A percentile compares a stretch with the other conserved stretches of the same genome.
Conservation (phyloP, 2,113 vertebrate species). For the Diglossa brunneiventris region DNA sequence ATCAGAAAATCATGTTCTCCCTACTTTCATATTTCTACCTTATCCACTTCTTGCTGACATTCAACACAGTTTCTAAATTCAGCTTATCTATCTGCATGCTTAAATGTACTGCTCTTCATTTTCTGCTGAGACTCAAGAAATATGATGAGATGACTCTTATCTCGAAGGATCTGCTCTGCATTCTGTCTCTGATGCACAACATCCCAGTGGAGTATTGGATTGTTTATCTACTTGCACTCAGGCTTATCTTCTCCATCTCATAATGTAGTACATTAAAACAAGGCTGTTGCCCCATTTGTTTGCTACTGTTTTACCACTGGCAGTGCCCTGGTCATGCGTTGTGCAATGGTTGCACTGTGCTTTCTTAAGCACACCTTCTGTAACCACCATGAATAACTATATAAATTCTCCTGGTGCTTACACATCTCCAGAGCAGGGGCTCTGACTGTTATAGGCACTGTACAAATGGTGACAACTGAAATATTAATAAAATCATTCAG, state of each 20-base stretch:
- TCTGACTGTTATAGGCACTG: neutral
- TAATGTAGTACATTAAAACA: slow-evolving; percentile 61
- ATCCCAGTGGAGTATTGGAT: slow-evolving; percentile 64
- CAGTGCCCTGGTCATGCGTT: neutral
- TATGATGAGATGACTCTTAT: slow-evolving; percentile 60
- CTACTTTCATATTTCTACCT: neutral
- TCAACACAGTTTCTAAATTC: slow-evolving; percentile 16
- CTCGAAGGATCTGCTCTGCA: slow-evolving; percentile 48
- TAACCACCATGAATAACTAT: neutral
- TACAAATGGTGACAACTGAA: neutral
- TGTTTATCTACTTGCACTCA: slow-evolving; percentile 68
- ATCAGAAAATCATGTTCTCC: neutral
- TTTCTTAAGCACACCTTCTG: neutral
- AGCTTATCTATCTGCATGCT: slow-evolving; percentile 13
- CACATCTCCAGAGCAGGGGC: neutral
- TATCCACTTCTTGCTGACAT: slow-evolving; percentile 17
- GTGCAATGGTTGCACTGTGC: neutral
- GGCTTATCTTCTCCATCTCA: slow-evolving; percentile 64
- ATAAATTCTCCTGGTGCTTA: neutral
- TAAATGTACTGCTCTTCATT: slow-evolving; percentile 14
- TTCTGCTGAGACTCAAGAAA: slow-evolving; percentile 61
- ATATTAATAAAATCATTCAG: neutral
- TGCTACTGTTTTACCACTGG: slow-evolving; percentile 28
- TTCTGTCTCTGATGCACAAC: slow-evolving; percentile 40
- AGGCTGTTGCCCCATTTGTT: slow-evolving; percentile 49